Evolutionary conservation across 2,888 invertebrate genomes (phyloP), one percentile per base, ranked within the genome.

Genomic region (Crossocerus cetratus): DNA sequence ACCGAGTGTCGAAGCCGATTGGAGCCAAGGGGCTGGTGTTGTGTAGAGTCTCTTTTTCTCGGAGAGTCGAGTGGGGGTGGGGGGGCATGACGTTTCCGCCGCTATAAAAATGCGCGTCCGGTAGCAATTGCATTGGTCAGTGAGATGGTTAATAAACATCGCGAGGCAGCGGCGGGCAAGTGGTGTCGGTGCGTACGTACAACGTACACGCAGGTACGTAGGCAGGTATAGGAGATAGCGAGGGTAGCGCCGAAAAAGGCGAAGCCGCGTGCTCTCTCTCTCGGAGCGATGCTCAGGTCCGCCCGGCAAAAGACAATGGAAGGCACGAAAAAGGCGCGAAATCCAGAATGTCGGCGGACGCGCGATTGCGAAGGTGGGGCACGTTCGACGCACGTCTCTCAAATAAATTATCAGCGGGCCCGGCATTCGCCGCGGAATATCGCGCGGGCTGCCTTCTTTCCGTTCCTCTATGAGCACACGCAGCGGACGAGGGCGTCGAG

Each of bases 371-470:
- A 85, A 88, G 85, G 86, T 87, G 85, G 83, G 84, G 81, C 89
- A 89, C 89, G 89, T 89, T 87, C 87, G 83, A 74, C 78, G 88
- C 82, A 88, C 88, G 88, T 84, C 83, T 86, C 81, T 84, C 84
- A 89, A 89, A 89, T 89, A 88, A 87, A 88, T 87, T 86, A 85
- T 86, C 77, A 65, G 70, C 80, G 60, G 77, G 72, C 70, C 69
- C 69, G 80, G 83, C 78, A 84, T 84, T 84, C 83, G 77, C 70
- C 69, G 78, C 74, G 82, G 84, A 83, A 83, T 32, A 32, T 83
- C 81, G 84, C 69, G 65, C 65, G 65, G 65, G 44, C 13, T 16
- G 49, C 16, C n/a, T 49, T 49, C 32, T 32, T 32, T 32, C 32
- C 43, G 53, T 32, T 32, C 32, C 32, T 32, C 32, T 32, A 32